phyloP scores from a whole-genome alignment of 23 tunicate species.

The Halocynthia aurantium region DNA sequence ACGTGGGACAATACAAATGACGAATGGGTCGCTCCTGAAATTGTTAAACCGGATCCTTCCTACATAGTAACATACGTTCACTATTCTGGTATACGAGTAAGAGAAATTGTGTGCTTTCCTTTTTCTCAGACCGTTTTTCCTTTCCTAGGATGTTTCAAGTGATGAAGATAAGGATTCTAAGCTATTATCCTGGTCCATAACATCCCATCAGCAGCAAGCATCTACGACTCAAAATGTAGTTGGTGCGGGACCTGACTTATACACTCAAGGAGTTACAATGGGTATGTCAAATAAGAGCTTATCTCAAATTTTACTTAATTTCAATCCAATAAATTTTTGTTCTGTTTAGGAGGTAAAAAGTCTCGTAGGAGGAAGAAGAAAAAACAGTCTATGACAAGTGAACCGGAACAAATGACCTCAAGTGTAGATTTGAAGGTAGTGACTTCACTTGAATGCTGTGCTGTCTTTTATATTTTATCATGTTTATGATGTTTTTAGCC shows the following conservation, averaged over 20 bases:
- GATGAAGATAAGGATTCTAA: slow-evolving; percentile 36
- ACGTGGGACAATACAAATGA: slow-evolving; percentile 58
- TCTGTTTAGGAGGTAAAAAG: not conserved
- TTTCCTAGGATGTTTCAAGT: slow-evolving; percentile 61
- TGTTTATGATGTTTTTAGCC: too few relatives aligned
- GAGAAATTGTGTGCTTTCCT: too few relatives aligned
- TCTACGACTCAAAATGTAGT: slow-evolving; percentile 22
- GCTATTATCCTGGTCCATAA: not conserved
- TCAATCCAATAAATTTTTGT: too few relatives aligned
- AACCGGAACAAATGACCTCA: not conserved
- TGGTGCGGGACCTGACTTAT: slow-evolving; percentile 39
- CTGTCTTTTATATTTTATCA: too few relatives aligned
- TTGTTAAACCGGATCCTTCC: slow-evolving; percentile 35
- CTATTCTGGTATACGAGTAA: too few relatives aligned
- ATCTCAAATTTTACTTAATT: too few relatives aligned
- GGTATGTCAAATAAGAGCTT: too few relatives aligned
- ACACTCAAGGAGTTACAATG: not conserved
- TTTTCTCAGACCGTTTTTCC: too few relatives aligned
- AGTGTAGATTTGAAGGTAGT: too few relatives aligned
- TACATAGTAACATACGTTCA: slow-evolving; percentile 35
- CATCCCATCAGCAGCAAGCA: not conserved
- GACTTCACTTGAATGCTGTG: too few relatives aligned
- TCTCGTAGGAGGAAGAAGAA: not conserved
- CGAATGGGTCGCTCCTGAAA: slow-evolving; percentile 60
- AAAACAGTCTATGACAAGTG: not conserved